Evolutionary conservation across 2,797 vertebrate species (phyloP).

Genomic region (Echiichthys vipera): DNA sequence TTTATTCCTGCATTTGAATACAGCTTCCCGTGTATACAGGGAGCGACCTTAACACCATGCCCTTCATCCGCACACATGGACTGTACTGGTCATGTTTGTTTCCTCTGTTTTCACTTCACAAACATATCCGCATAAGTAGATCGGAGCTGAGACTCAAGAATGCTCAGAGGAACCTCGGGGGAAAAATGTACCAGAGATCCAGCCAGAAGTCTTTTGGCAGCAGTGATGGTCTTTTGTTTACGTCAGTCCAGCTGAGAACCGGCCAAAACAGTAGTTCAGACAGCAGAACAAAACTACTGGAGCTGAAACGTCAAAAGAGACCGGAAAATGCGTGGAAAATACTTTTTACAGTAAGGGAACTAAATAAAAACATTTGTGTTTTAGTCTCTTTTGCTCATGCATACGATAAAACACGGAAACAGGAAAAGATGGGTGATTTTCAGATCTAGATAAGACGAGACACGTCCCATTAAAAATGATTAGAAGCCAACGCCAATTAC

Average conservation of each 20-base stretch:
- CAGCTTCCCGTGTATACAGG: background rate
- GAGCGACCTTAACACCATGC: background rate
- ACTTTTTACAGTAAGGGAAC: background rate
- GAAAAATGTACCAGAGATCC: constrained; percentile 16
- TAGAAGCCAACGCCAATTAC: background rate
- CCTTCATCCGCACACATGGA: background rate
- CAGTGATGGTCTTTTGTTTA: constrained; percentile 25
- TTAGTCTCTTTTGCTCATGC: background rate
- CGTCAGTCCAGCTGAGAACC: constrained; percentile 13
- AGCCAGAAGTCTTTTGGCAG: constrained; percentile 35
- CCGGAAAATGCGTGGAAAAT: background rate
- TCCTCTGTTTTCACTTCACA: constrained; percentile 5
- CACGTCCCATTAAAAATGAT: background rate
- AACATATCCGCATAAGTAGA: constrained; percentile 7
- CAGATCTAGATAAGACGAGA: background rate
- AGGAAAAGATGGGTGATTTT: background rate
- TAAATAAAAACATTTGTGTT: background rate
- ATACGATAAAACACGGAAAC: background rate
- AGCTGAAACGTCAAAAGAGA: background rate
- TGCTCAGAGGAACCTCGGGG: background rate
- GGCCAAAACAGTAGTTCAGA: constrained; percentile 13
- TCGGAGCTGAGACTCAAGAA: background rate
- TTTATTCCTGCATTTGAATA: constrained; percentile 9
- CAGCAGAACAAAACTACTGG: background rate
- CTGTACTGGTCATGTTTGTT: background rate